phyloP scores from a whole-genome alignment of 1,140 invertebrate species.

The Drepana arcuata region DNA sequence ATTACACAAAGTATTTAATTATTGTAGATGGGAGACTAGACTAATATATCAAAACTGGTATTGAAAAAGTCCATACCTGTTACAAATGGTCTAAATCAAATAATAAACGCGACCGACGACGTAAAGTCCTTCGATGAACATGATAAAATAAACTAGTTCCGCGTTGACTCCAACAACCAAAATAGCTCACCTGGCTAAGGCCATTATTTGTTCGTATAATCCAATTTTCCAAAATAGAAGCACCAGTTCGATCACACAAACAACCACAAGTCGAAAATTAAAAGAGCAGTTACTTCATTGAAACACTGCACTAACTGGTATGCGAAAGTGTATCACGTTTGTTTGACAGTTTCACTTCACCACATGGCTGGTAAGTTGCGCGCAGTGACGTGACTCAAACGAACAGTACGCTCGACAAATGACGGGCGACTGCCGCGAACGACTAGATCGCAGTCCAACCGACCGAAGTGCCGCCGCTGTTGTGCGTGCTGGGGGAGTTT shows the following conservation, averaged over 20 bases:
- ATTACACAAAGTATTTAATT: too few species aligned
- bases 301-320: conserved; percentile 34
- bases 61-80: conserved; percentile 12
- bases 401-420: conserved; percentile 35
- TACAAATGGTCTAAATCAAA: conserved; percentile 24
- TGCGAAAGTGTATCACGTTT: conserved; percentile 59
- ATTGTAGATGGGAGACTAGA: too few species aligned
- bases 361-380: conserved; percentile 55
- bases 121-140: conserved; percentile 56
- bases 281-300: conserved; percentile 33
- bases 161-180: conserved; percentile 66
- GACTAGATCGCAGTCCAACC: conserved; percentile 13
- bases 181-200: conserved; percentile 71
- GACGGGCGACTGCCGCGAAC: conserved; percentile 34
- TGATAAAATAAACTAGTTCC: conserved; percentile 66
- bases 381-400: conserved; percentile 34
- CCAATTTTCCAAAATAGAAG: conserved; percentile 59
- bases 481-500: conserved; percentile 3
- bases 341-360: conserved; percentile 70
- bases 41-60: too few species aligned
- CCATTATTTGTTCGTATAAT: conserved; percentile 69
- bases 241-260: conserved; percentile 57
- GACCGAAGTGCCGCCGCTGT: conserved; percentile 3
- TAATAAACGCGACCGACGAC: conserved; percentile 30
- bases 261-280: conserved; percentile 35